Evolutionary conservation across 1,140 invertebrate genomes (phyloP).

Genomic region (Drosophila parabipectinata): DNA sequence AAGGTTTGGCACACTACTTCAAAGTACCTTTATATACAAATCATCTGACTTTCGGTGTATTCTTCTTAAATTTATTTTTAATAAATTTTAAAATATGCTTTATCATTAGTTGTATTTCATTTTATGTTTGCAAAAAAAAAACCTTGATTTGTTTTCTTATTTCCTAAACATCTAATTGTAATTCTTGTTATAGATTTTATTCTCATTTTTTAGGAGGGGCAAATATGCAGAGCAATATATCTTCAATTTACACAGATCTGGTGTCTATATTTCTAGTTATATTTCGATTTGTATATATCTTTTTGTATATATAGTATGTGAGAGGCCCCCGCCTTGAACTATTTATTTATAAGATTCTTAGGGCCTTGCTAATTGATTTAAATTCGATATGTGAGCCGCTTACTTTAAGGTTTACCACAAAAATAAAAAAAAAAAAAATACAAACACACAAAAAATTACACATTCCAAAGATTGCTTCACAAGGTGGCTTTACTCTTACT

Average conservation of each 20-base stretch:
- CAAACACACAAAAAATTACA: slow-evolving; percentile 31
- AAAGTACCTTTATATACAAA: slow-evolving; percentile 47
- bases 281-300: slow-evolving; percentile 5
- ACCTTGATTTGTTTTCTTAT: slow-evolving; percentile 5
- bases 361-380: slow-evolving; percentile 80
- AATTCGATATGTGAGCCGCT: slow-evolving; percentile 83
- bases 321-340: slow-evolving; percentile 20
- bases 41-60: slow-evolving; percentile 25
- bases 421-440: slow-evolving; percentile 29
- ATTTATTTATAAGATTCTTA: slow-evolving; percentile 35
- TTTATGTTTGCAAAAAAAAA: slow-evolving; percentile 38
- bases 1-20: slow-evolving; percentile 22
- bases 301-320: slow-evolving; percentile 21
- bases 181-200: slow-evolving; percentile 18
- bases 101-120: slow-evolving; percentile 8
- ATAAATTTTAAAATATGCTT: slow-evolving; percentile 73
- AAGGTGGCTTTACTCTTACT: slow-evolving; percentile 2
- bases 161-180: slow-evolving; percentile 34
- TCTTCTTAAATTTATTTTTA: slow-evolving; percentile 72
- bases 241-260: slow-evolving; percentile 51
- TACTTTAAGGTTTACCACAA: slow-evolving; percentile 39
- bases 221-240: slow-evolving; percentile 29
- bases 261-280: slow-evolving; percentile 31
- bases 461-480: slow-evolving; percentile 20
- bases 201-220: slow-evolving; percentile 14